Base-by-base conservation (phyloP, 2,888 invertebrate species). In the Cremastobaeus sp. region DNA sequence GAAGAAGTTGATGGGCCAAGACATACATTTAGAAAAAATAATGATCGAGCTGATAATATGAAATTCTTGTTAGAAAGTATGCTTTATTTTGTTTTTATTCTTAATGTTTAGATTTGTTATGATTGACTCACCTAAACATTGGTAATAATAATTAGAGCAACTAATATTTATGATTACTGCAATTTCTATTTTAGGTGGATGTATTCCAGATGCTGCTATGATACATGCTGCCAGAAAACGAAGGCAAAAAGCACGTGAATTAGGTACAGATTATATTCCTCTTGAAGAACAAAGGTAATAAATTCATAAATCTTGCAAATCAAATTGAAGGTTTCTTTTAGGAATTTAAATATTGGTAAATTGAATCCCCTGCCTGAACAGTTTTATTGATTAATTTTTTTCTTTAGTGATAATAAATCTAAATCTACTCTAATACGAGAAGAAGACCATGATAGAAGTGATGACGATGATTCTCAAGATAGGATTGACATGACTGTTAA, bases 211-310 rank as follows among this genome's bases (percentile, higher is more conserved):
- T 90, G 98, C 99, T 6, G 96, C 96, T 54, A 95, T 97, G 91
- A 99, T 99, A 87, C 98, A 98, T 89, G 97, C 97, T 78, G 98
- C 98, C 8, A 92, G 98, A 84, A 99, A 99, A 89, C 92, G 95
- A 74, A 91, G 99, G 82, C 98, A 98, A 89, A 92, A 96, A 90
- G 97, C 97, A 76, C 91, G 98, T 86, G 96, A 97, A 89, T 91
- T 93, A 86, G 92, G 92, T 82, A 89, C 88, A 32, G 91, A 92
- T 76, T 91, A 89, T 82, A 89, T 93, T 81, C 78, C 78, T 9
- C 34, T 79, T 14, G 79, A 81, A 62, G 80, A 81, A 14, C 78
- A 77, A 74, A 62, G 54, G 79, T 79, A 64, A 11, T 25, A n/a
- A 18, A 15, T 37, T 28, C 3, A 39, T 54, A 6, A n/a, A n/a